phyloP scores from a whole-genome alignment of 1,140 invertebrate species.

The Procambarus clarkii region DNA sequence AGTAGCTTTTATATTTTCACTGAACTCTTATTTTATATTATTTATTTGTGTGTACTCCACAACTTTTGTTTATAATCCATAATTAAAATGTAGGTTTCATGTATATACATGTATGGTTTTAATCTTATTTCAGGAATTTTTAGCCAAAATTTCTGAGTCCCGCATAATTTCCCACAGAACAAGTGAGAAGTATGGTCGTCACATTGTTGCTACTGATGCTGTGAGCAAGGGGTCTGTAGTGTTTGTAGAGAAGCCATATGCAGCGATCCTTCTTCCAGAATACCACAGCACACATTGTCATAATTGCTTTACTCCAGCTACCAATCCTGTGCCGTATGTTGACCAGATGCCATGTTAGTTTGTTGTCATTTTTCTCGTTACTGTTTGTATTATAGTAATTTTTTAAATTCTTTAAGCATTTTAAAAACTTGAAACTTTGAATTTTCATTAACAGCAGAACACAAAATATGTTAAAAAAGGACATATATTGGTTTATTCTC shows the following conservation, averaged over 20 bases:
- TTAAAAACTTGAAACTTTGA: too few relatives aligned
- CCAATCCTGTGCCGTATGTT: constrained; percentile 51
- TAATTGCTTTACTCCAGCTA: constrained; percentile 30
- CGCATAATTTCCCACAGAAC: background rate
- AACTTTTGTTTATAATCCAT: too few relatives aligned
- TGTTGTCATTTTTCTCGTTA: too few relatives aligned
- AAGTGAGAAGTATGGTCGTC: constrained; percentile 45
- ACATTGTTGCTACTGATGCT: constrained; percentile 34
- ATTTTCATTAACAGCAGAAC: too few relatives aligned
- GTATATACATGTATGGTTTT: background rate
- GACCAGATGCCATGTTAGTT: background rate
- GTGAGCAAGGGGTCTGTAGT: constrained; percentile 47
- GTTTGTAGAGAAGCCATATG: constrained; percentile 51
- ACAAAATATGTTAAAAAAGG: too few relatives aligned
- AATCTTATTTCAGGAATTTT: background rate
- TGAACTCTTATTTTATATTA: too few relatives aligned
- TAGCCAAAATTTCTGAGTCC: background rate
- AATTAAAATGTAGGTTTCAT: background rate
- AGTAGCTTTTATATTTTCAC: too few relatives aligned
- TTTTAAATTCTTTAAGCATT: too few relatives aligned
- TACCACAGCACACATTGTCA: constrained; percentile 49
- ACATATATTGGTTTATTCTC: too few relatives aligned
- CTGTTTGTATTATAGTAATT: too few relatives aligned
- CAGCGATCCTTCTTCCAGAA: constrained; percentile 48
- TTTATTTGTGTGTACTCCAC: too few relatives aligned